A percentile compares a stretch with the other conserved stretches of the same genome.
Conservation (phyloP, 2,888 invertebrate species). For the Pimpla rufipes region DNA sequence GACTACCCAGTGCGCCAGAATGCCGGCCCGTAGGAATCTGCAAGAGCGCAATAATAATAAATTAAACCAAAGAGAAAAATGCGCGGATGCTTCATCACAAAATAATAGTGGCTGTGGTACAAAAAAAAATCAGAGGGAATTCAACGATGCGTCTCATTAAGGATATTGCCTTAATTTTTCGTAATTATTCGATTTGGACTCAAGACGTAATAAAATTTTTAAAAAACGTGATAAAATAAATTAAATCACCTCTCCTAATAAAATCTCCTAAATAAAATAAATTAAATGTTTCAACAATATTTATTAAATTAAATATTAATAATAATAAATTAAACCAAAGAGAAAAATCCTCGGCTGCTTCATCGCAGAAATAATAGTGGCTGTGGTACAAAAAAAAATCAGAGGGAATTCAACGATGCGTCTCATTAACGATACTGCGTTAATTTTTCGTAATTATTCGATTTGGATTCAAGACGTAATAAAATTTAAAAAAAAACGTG, state of each 20-base stretch:
- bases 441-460: neutral
- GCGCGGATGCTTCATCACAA: slow-evolving; percentile 28
- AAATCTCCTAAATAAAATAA: too few relatives aligned
- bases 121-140: slow-evolving; percentile 28
- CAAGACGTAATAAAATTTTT: neutral
- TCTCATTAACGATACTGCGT: neutral
- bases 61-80: slow-evolving; percentile 2
- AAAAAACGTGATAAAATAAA: too few relatives aligned
- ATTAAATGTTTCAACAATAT: too few relatives aligned
- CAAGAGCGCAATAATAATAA: slow-evolving; percentile 22
- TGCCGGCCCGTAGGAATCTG: neutral
- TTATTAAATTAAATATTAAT: too few relatives aligned
- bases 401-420: slow-evolving; percentile 24
- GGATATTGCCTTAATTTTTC: neutral
- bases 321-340: slow-evolving; percentile 17
- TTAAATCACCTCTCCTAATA: too few relatives aligned
- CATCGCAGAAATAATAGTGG: slow-evolving; percentile 27
- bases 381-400: slow-evolving; percentile 7
- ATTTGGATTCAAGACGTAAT: neutral
- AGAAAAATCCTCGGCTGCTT: slow-evolving; percentile 29
- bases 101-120: slow-evolving; percentile 15
- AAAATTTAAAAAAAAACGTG: too few relatives aligned
- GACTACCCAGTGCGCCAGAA: slow-evolving; percentile 21
- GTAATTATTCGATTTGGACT: neutral
- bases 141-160: neutral